phyloP scores from a whole-genome alignment of 2,888 invertebrate species.

The Cabera pusaria region DNA sequence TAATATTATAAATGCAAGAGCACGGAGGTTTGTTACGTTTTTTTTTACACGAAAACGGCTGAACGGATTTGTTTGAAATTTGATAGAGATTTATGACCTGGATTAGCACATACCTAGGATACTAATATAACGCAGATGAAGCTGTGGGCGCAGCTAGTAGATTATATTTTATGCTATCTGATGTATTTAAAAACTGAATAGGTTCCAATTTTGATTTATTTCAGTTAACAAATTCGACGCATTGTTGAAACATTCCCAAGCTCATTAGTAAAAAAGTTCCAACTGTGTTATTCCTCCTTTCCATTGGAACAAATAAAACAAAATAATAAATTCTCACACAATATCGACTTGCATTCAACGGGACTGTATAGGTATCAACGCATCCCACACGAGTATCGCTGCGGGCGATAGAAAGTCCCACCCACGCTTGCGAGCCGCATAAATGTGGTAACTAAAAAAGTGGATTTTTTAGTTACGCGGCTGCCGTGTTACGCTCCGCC shows the following conservation, averaged over 20 bases:
- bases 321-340: constrained; percentile 29
- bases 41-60: too few relatives aligned
- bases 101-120: too few relatives aligned
- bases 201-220: neutral
- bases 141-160: too few relatives aligned
- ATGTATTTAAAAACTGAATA: too few relatives aligned
- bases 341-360: constrained; percentile 28
- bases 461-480: constrained; percentile 35
- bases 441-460: constrained; percentile 48
- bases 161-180: too few relatives aligned
- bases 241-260: neutral
- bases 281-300: constrained; percentile 12
- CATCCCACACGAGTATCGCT: constrained; percentile 70
- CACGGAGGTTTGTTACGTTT: too few relatives aligned
- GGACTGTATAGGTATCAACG: constrained; percentile 39
- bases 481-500: constrained; percentile 77
- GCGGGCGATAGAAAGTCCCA: constrained; percentile 77
- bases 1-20: too few relatives aligned
- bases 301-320: constrained; percentile 11
- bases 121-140: too few relatives aligned
- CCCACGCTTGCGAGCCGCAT: constrained; percentile 64
- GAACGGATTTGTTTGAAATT: too few relatives aligned
- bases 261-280: constrained; percentile 9
- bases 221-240: too few relatives aligned
- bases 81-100: too few relatives aligned